These are phyloP conservation scores for Achroia grisella DNA, from an alignment of 1,140 invertebrate genomes.

Conservation along the genomic window DNA sequence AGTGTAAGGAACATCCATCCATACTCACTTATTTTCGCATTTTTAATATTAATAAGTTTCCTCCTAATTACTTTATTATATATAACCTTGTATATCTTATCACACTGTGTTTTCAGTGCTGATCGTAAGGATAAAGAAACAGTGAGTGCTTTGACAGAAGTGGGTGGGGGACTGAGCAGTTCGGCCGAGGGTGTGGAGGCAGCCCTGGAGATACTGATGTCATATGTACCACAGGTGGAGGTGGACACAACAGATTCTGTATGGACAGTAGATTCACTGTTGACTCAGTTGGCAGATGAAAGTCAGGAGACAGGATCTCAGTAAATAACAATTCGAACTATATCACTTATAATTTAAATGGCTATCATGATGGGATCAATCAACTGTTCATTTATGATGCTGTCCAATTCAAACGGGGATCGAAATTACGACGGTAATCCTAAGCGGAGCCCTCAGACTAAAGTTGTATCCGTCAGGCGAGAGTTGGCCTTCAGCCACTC, in stretches of 20 bases:
- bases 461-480: no score
- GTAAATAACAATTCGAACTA: neutral
- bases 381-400: no score
- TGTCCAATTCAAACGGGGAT: no score
- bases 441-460: no score
- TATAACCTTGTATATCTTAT: neutral
- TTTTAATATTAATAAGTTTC: no score
- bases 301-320: conserved; percentile 6
- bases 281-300: conserved; percentile 43
- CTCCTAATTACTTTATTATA: no score
- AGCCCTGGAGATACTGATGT: conserved; percentile 41
- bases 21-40: no score
- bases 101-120: conserved; percentile 21
- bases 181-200: conserved; percentile 49
- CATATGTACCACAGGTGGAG: conserved; percentile 42
- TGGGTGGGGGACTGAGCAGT: conserved; percentile 37
- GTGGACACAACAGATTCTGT: conserved; percentile 47
- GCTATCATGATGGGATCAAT: no score
- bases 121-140: conserved; percentile 50
- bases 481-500: no score
- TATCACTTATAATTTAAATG: no score
- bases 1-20: no score
- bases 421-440: no score
- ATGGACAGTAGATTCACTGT: conserved; percentile 55
- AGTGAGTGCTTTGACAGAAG: conserved; percentile 48